Percentiles rank a stretch among this genome's conserved stretches.
These are phyloP conservation scores for Lerista edwardsae DNA, from an alignment of 2,797 vertebrate genomes.

Conservation along the genomic window DNA sequence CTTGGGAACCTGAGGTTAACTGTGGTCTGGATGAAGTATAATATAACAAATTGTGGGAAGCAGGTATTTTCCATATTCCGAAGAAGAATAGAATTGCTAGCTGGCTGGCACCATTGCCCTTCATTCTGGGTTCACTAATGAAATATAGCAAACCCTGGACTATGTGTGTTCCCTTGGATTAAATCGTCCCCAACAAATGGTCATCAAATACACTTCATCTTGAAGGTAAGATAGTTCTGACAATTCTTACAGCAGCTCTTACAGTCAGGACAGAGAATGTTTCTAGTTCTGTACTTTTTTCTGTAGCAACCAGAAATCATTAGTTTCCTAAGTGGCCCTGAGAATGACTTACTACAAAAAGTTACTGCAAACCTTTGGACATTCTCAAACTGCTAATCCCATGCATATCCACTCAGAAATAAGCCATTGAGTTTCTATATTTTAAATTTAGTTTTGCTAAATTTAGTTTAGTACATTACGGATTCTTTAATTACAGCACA, in stretches of 20 bases:
- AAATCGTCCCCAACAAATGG: background rate
- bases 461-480: no score
- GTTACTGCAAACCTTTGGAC: background rate
- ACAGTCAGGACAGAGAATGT: background rate
- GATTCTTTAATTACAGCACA: no score
- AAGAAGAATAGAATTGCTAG: no score
- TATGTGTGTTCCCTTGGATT: background rate
- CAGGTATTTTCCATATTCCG: no score
- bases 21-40: no score
- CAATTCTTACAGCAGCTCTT: background rate
- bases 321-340: background rate
- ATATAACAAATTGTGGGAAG: no score
- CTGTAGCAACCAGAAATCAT: background rate
- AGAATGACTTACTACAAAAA: background rate
- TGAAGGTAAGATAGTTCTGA: background rate
- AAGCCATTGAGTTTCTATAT: no score
- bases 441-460: no score
- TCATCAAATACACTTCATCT: background rate
- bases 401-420: no score
- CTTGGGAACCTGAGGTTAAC: background rate
- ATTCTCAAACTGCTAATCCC: background rate
- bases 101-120: no score
- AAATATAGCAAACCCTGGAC: no score
- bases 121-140: no score
- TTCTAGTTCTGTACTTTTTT: background rate